Base-by-base conservation (phyloP, 2,797 vertebrate species). In the Enteromius radiatus region DNA sequence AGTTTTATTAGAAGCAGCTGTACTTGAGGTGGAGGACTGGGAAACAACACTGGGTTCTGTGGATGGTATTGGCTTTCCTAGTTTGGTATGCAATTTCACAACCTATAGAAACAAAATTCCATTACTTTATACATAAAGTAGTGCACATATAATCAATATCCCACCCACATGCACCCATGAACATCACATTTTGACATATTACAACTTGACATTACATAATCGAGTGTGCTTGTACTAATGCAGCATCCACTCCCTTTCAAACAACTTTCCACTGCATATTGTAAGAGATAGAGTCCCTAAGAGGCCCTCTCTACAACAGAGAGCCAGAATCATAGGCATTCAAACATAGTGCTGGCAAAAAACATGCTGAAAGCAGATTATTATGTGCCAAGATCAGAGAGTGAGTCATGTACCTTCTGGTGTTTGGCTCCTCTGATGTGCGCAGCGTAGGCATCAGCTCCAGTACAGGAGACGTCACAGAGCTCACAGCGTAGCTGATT, bases 401-500 rank as follows among this genome's bases (percentile, higher is more conserved):
- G 11, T 17, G 49, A 85, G 33, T 84, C 47, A 74, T 59, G 47
- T 93, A 99, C 98, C 96, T 99, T 99, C 92, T 99, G 98, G 93
- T 99, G 98, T 91, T 99, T 99, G 84, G 98, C 97, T 87, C 98
- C 98, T 36, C 98, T 96, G 90, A 99, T 98, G 89, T 99, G 98
- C 19, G 98, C 98, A 67, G 98, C 96, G 74, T 99, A 98, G 4
- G 98, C 97, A 84, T 99, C 97, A 0, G 97, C 97, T 0, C 98
- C 98, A 1, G 97, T 99, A 89, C 98, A 99, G 80, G 98, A 98
- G 41, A 99, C 97, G 41, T 99, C 98, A 11, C 97, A 99, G 36
- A 99, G 97, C 91, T 99, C 98, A 90, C 98, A 99, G 89, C 97
- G 97, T 54, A 99, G 94, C 89, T 99, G 98, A 92, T 99, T 98